Evolutionary conservation across 1,140 invertebrate species (phyloP).

Genomic region (Conus betulinus): DNA sequence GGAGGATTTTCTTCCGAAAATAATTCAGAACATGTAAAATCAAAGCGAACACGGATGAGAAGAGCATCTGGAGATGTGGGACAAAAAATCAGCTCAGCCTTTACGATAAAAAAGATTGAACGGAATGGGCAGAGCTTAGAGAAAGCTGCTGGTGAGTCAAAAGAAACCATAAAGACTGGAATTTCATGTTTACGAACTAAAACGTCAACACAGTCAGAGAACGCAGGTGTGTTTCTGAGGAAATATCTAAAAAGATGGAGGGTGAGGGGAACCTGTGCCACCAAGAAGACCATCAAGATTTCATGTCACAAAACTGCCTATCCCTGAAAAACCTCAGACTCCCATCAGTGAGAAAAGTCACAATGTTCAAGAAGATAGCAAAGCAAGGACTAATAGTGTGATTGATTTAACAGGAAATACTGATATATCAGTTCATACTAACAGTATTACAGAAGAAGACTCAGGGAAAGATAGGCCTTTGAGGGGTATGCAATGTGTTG

Average conservation of each 20-base stretch:
- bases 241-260: conserved; percentile 2
- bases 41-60: conserved; percentile 31
- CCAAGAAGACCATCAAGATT: conserved; percentile 23
- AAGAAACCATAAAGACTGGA: conserved; percentile 10
- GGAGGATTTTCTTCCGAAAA: conserved; percentile 38
- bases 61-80: conserved; percentile 33
- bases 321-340: conserved; percentile 22
- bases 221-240: conserved; percentile 18
- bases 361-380: conserved; percentile 39
- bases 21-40: conserved; percentile 23
- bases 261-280: background rate
- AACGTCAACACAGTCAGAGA: background rate
- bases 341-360: conserved; percentile 21
- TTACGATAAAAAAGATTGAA: conserved; percentile 33
- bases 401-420: background rate
- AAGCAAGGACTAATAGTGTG: conserved; percentile 33
- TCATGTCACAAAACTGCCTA: conserved; percentile 33
- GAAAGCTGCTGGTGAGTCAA: conserved; percentile 24
- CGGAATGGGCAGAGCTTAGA: conserved; percentile 16
- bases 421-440: conserved; percentile 3
- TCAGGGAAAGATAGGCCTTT: conserved; percentile 23
- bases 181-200: conserved; percentile 19
- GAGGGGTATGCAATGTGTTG: conserved; percentile 17
- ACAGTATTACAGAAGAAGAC: conserved; percentile 19
- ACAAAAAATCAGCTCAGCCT: conserved; percentile 21